A percentile compares a stretch with the other conserved stretches of the same genome.
Conservation (phyloP, 1,140 invertebrate species). For the Apis dorsata region DNA sequence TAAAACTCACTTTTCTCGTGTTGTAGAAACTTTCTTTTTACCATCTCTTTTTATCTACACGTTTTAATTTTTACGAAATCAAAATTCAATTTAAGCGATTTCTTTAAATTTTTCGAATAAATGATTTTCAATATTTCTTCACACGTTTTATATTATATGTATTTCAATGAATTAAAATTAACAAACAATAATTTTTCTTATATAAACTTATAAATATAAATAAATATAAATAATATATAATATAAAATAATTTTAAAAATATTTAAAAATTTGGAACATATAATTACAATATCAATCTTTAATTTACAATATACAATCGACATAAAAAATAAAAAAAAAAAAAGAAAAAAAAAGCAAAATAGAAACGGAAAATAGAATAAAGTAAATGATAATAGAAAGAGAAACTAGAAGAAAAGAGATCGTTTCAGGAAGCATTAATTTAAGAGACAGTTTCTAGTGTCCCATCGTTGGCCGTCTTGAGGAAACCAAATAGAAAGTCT, state of each 20-base stretch:
- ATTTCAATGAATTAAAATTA: no score
- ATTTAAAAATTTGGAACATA: no score
- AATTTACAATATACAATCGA: no score
- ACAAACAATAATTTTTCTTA: no score
- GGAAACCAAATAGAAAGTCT: conserved; percentile 45
- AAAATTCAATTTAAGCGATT: conserved; percentile 29
- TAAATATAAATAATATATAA: no score
- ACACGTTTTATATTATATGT: not conserved
- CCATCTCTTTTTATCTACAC: not conserved
- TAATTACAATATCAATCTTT: no score
- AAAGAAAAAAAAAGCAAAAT: not conserved
- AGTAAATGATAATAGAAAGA: not conserved
- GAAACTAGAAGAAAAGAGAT: not conserved
- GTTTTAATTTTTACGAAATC: conserved; percentile 37
- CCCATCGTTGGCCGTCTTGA: conserved; percentile 55
- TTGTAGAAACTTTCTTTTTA: conserved; percentile 5
- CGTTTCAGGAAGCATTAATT: conserved; percentile 69
- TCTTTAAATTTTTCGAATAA: conserved; percentile 4
- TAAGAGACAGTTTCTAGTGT: conserved; percentile 69
- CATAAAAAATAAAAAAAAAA: not conserved
- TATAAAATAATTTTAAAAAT: no score
- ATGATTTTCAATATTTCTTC: not conserved
- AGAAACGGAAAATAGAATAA: not conserved
- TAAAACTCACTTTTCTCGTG: conserved; percentile 31
- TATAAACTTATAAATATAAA: no score